phyloP scores from a whole-genome alignment of 2,797 vertebrate genomes.

The Liparis tanakae region DNA sequence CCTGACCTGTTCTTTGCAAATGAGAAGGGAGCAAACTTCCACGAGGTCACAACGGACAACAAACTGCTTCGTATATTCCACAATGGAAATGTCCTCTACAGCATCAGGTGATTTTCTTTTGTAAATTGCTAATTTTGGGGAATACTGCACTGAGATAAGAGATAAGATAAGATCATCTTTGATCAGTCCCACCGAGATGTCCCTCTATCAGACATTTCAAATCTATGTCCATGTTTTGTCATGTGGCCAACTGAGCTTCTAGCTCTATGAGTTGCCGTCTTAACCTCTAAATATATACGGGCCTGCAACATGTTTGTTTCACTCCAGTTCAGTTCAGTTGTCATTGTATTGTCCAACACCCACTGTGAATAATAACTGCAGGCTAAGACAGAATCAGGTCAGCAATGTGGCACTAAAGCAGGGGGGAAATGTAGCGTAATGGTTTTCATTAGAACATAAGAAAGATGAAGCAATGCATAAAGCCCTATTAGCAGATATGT shows the following conservation, averaged over 20 bases:
- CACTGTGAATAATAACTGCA: conserved; percentile 55
- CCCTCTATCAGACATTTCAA: background rate
- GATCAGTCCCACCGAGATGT: background rate
- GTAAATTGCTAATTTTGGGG: background rate
- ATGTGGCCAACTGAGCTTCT: conserved; percentile 11
- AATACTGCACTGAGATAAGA: conserved; percentile 7
- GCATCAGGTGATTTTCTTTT: conserved; percentile 87
- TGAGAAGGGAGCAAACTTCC: conserved; percentile 96
- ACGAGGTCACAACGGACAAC: conserved; percentile 96
- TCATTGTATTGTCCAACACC: conserved; percentile 56
- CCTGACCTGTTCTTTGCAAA: conserved; percentile 97
- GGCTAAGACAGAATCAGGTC: conserved; percentile 66
- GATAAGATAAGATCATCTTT: too few relatives aligned
- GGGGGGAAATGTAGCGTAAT: conserved; percentile 61
- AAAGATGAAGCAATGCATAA: conserved; percentile 29
- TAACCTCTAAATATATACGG: conserved; percentile 12
- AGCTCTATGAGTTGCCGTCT: background rate
- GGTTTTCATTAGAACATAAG: conserved; percentile 50
- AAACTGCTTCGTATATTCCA: conserved; percentile 95
- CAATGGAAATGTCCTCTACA: conserved; percentile 95
- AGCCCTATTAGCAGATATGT: conserved; percentile 38
- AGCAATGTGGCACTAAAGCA: conserved; percentile 59
- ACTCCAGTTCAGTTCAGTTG: conserved; percentile 67
- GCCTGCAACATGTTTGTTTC: conserved; percentile 54
- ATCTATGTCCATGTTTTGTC: background rate